Evolutionary conservation across 2,113 vertebrate species (phyloP).

Genomic region (Gymnarchus niloticus): DNA sequence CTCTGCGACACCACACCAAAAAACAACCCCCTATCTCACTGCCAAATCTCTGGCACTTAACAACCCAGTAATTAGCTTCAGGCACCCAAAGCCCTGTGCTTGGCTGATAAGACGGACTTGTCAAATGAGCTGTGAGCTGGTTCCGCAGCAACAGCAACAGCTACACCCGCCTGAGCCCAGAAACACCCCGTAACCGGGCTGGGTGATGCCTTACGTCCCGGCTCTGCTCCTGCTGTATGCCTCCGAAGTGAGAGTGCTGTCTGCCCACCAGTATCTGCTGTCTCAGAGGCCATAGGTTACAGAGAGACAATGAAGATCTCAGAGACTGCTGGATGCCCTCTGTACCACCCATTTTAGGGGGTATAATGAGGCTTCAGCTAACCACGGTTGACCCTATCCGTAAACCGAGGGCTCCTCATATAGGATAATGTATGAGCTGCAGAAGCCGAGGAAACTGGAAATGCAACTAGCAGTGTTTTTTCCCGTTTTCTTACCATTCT

Average conservation of each 20-base stretch:
- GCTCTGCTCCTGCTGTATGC: constrained; percentile 26
- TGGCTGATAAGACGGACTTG: constrained; percentile 62
- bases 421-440: no score
- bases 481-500: no score
- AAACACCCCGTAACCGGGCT: constrained; percentile 47
- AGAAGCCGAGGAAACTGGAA: no score
- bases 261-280: not conserved
- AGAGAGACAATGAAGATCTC: not conserved
- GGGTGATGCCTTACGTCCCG: constrained; percentile 29
- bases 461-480: no score
- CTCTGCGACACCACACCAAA: constrained; percentile 47
- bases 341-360: no score
- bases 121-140: constrained; percentile 54
- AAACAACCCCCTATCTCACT: constrained; percentile 40
- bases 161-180: constrained; percentile 50
- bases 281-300: not conserved
- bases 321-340: no score
- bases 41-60: constrained; percentile 51
- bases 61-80: constrained; percentile 60
- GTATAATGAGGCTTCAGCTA: not conserved
- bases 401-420: no score
- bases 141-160: constrained; percentile 47
- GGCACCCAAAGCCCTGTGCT: constrained; percentile 55
- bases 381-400: no score
- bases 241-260: constrained; percentile 33